A percentile compares a stretch with the other conserved stretches of the same genome.
Evolutionary conservation across 2,113 vertebrate genomes (phyloP).

Genomic region (Apodemus sylvaticus): DNA sequence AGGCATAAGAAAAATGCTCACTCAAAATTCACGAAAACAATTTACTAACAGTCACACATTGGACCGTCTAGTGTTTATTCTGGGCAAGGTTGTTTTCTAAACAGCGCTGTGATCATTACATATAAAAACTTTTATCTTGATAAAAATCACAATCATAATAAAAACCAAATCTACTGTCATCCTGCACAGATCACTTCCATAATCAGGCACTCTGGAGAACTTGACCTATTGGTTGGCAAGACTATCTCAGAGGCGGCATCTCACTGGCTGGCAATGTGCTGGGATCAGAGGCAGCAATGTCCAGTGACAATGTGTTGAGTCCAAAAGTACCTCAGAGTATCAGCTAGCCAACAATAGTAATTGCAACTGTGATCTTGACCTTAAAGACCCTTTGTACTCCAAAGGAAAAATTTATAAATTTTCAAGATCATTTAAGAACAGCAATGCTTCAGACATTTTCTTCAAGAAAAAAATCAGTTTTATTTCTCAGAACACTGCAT

Average conservation of each 20-base stretch:
- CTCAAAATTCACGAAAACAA: not conserved
- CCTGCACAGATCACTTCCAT: not conserved
- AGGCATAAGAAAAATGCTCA: not conserved
- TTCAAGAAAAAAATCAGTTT: slow-evolving; percentile 21
- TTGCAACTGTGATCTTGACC: not conserved
- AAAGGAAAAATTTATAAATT: not conserved
- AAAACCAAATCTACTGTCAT: not conserved
- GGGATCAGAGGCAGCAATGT: not conserved
- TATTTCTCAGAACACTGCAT: not conserved
- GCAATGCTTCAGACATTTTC: not conserved
- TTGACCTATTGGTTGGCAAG: not conserved
- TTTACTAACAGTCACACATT: not conserved
- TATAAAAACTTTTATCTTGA: not conserved
- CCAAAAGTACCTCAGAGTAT: not conserved
- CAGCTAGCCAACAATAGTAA: not conserved
- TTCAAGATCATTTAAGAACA: not conserved
- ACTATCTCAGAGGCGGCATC: not conserved
- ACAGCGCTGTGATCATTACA: not conserved
- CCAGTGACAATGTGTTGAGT: no score
- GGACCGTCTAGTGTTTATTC: not conserved
- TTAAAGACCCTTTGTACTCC: not conserved
- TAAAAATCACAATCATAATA: not conserved
- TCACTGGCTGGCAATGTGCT: not conserved
- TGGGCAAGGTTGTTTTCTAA: not conserved
- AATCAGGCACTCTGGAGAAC: not conserved